Evolutionary conservation across 2,797 vertebrate genomes (phyloP).

Genomic region (Premnoplex brunnescens): DNA sequence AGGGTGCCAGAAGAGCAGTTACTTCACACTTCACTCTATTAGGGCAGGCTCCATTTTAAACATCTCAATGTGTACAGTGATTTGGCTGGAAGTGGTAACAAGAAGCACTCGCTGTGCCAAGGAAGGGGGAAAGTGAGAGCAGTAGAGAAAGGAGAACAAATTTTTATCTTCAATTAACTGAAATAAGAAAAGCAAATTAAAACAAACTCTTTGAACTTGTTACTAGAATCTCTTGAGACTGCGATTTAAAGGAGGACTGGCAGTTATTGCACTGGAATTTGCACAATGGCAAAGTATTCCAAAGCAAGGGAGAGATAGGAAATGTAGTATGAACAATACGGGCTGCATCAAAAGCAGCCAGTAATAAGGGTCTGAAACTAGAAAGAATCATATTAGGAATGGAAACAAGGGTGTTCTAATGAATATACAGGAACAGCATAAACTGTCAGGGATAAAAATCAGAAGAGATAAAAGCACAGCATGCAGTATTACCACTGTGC

Average conservation of each 20-base stretch:
- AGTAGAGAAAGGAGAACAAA: neutral
- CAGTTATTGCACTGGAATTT: neutral
- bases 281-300: conserved; percentile 7
- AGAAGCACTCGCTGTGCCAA: conserved; percentile 49
- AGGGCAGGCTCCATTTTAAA: conserved; percentile 63
- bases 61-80: conserved; percentile 55
- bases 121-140: conserved; percentile 9
- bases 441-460: conserved; percentile 62
- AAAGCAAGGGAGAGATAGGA: conserved; percentile 13
- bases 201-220: conserved; percentile 58
- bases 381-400: conserved; percentile 51
- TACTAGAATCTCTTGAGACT: conserved; percentile 28
- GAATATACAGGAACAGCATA: conserved; percentile 58
- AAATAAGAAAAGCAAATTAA: conserved; percentile 53
- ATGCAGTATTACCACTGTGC: conserved; percentile 45
- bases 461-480: conserved; percentile 61
- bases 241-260: neutral
- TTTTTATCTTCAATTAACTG: conserved; percentile 57
- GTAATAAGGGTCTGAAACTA: conserved; percentile 57
- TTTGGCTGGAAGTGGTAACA: conserved; percentile 65
- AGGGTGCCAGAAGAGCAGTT: conserved; percentile 62
- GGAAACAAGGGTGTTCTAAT: conserved; percentile 64
- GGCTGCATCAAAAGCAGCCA: conserved; percentile 56
- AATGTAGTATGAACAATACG: neutral
- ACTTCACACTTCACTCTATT: conserved; percentile 57